phyloP scores from a whole-genome alignment of 2,888 invertebrate genomes.

The Trichacis sp. region DNA sequence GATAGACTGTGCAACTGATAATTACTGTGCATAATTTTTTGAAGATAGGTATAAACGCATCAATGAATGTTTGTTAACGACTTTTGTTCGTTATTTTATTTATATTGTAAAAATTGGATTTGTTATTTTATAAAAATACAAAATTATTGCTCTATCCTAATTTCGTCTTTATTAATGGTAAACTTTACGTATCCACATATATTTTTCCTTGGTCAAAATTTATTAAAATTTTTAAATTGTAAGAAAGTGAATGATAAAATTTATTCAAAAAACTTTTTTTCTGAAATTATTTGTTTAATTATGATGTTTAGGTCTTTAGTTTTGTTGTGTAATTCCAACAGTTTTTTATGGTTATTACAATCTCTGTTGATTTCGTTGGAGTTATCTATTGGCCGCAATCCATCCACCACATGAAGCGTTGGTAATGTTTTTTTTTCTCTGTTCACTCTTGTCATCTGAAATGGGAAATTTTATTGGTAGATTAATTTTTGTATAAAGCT shows the following conservation, averaged over 20 bases:
- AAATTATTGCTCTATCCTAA: no score
- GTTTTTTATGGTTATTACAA: background rate
- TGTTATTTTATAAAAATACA: background rate
- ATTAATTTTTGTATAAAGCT: background rate
- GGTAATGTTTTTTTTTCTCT: background rate
- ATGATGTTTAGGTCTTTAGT: background rate
- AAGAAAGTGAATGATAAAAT: no score
- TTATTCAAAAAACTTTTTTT: no score
- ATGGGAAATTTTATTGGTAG: conserved; percentile 1
- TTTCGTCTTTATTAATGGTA: conserved; percentile 1
- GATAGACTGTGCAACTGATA: conserved; percentile 19
- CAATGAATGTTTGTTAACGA: conserved; percentile 20
- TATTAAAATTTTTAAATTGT: no score
- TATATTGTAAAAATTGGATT: conserved; percentile 26
- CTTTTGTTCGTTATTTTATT: conserved; percentile 27
- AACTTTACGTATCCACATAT: no score
- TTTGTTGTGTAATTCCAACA: background rate
- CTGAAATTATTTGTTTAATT: background rate
- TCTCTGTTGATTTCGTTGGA: no score
- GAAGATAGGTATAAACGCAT: conserved; percentile 12
- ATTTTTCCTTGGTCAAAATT: no score
- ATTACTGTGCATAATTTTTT: conserved; percentile 13
- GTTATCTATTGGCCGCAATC: no score
- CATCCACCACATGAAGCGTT: no score
- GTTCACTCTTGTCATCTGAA: conserved; percentile 8